Base-by-base conservation (phyloP, 2,888 invertebrate genomes). In the Drosophila prostipennis region DNA sequence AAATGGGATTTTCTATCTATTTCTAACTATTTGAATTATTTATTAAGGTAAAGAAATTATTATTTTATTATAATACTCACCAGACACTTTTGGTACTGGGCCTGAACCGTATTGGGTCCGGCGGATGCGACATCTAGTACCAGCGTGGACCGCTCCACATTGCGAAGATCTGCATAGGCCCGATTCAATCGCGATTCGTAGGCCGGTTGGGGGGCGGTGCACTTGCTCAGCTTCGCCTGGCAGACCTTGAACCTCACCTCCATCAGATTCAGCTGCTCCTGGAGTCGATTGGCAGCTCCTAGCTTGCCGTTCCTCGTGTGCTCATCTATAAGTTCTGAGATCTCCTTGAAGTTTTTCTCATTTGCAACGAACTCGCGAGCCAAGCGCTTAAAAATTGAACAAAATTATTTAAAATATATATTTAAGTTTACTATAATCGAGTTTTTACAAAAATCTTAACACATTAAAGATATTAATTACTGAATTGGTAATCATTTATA, bases 201-300 rank as follows among this genome's bases (percentile, higher is more conserved):
- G 61, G 91, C 91, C 23, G 92, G 91, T 77, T 91, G 92, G 1
- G 92, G 91, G 68, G 93, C 91, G 74, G 93, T 92, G 74, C 93
- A 94, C 72, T 92, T 92, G 70, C 92, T 93, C 3, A 94, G 91
- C 74, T 93, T 93, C 13, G 91, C 91, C 87, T 93, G 93, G 37
- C 95, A 93, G 46, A 94, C 93, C 63, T 92, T 92, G 79, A 94
- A 94, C 36, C 94, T 93, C 73, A 92, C 89, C 89, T 93, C 92
- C 68, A 96, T 93, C 34, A 96, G 92, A 52, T 94, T 93, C 60
- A 96, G 93, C 91, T 97, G 96, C 79, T 96, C 96, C 72, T 94
- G 94, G 16, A 97, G 92, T 42, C 97, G 93, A 71, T 93, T 93
- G 13, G 96, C 96, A 0, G 96, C 97, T 89, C 96, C 96, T n/a